Percentiles rank a stretch among this genome's conserved stretches.
These are phyloP conservation scores for Phasia obesa DNA, from an alignment of 2,888 invertebrate species.

Conservation along the genomic window DNA sequence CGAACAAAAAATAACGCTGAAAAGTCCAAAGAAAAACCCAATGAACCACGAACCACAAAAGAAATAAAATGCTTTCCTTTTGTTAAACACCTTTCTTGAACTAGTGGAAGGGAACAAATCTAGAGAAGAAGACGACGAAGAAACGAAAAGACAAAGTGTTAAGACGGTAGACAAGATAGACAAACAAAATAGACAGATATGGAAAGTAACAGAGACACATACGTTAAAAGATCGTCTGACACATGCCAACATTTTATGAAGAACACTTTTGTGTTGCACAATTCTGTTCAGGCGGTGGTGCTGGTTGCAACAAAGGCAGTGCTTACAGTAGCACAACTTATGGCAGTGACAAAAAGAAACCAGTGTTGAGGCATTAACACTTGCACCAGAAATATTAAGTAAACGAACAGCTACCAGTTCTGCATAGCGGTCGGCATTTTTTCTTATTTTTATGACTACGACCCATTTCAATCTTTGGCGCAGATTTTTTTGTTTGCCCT, in stretches of 20 bases:
- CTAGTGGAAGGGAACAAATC: background rate
- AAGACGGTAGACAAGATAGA: slow-evolving; percentile 69
- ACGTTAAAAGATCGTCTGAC: slow-evolving; percentile 69
- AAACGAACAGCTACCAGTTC: too few species aligned
- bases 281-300: background rate
- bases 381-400: background rate
- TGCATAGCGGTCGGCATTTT: too few species aligned
- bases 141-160: slow-evolving; percentile 66
- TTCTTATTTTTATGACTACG: too few species aligned
- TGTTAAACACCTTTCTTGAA: slow-evolving; percentile 19
- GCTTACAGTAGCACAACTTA: slow-evolving; percentile 6
- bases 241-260: slow-evolving; percentile 70
- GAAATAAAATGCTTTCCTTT: slow-evolving; percentile 49
- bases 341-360: background rate
- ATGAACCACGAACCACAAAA: slow-evolving; percentile 66
- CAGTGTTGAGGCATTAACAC: slow-evolving; percentile 11
- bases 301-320: slow-evolving; percentile 9
- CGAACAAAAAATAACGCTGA: slow-evolving; percentile 3
- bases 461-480: too few species aligned
- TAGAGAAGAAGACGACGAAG: slow-evolving; percentile 21
- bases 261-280: slow-evolving; percentile 54
- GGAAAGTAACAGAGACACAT: slow-evolving; percentile 69
- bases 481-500: too few species aligned
- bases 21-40: slow-evolving; percentile 52
- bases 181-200: slow-evolving; percentile 69